phyloP scores from a whole-genome alignment of 23 tunicate species.

The Oikopleura vanhoeffeni region DNA sequence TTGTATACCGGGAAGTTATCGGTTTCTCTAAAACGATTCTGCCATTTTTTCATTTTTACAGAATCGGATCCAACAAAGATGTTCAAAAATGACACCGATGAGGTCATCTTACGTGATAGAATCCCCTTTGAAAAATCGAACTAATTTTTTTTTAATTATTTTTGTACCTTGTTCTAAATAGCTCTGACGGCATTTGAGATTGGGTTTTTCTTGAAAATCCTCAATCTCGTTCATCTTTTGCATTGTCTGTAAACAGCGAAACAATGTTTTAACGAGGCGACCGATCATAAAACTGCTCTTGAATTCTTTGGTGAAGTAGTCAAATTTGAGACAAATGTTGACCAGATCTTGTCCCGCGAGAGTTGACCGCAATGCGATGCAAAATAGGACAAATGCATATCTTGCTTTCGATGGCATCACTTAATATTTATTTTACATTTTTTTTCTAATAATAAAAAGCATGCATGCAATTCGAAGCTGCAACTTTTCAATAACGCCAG shows the following conservation, averaged over 20 bases:
- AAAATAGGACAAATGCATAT: slow-evolving; percentile 40
- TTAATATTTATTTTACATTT: not conserved
- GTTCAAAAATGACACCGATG: no score
- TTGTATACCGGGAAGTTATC: no score
- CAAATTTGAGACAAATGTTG: slow-evolving; percentile 41
- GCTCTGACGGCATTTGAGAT: slow-evolving; percentile 66
- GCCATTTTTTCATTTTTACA: no score
- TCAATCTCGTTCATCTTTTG: slow-evolving; percentile 15
- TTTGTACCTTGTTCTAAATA: slow-evolving; percentile 39
- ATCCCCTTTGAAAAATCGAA: no score
- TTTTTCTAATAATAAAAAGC: not conserved
- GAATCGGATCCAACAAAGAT: no score
- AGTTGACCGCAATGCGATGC: slow-evolving; percentile 25
- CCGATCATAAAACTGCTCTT: slow-evolving; percentile 30
- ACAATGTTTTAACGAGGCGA: not conserved
- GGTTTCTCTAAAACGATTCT: no score
- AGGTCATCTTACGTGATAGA: no score
- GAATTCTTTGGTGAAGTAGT: slow-evolving; percentile 53
- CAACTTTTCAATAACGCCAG: no score
- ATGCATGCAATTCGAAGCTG: no score
- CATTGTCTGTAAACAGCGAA: not conserved
- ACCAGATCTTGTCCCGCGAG: slow-evolving; percentile 62
- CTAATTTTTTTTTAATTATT: no score
- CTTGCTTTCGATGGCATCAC: slow-evolving; percentile 69
- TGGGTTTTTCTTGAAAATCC: slow-evolving; percentile 41